A percentile compares a stretch with the other conserved stretches of the same genome.
phyloP scores from a whole-genome alignment of 2,797 vertebrate species.

The Cryptoblepharus egeriae region DNA sequence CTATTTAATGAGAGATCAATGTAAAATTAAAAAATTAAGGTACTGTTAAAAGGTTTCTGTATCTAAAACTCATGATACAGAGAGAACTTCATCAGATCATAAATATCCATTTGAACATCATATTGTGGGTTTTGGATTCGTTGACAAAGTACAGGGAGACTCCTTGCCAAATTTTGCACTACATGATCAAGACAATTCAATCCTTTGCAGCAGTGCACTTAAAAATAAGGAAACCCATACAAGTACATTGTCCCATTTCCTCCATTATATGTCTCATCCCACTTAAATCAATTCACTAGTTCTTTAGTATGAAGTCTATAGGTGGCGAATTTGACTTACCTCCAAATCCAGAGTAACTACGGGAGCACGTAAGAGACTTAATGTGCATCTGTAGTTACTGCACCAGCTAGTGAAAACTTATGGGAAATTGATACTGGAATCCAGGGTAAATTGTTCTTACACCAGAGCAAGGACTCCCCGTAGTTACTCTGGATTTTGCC shows the following conservation, averaged over 20 bases:
- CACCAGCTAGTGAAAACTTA: too few species aligned
- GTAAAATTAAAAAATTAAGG: not conserved
- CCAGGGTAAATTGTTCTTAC: too few species aligned
- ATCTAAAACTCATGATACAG: not conserved
- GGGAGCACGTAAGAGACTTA: too few species aligned
- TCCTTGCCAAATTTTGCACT: not conserved
- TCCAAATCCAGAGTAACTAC: too few species aligned
- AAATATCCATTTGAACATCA: not conserved
- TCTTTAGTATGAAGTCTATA: slow-evolving; percentile 35
- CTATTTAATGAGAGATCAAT: not conserved
- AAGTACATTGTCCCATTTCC: not conserved
- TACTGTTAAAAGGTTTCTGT: not conserved
- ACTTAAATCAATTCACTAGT: not conserved
- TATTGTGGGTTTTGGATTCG: not conserved
- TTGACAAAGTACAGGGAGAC: not conserved
- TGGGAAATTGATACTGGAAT: too few species aligned
- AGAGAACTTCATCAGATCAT: not conserved
- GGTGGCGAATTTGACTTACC: too few species aligned
- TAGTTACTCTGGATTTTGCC: too few species aligned
- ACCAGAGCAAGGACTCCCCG: too few species aligned
- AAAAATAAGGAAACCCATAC: slow-evolving; percentile 33
- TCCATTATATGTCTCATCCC: not conserved
- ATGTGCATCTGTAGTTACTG: too few species aligned
- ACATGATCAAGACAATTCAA: not conserved
- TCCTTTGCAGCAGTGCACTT: not conserved